Base-by-base conservation (phyloP, 2,113 vertebrate species). In the Eclectus roratus region DNA sequence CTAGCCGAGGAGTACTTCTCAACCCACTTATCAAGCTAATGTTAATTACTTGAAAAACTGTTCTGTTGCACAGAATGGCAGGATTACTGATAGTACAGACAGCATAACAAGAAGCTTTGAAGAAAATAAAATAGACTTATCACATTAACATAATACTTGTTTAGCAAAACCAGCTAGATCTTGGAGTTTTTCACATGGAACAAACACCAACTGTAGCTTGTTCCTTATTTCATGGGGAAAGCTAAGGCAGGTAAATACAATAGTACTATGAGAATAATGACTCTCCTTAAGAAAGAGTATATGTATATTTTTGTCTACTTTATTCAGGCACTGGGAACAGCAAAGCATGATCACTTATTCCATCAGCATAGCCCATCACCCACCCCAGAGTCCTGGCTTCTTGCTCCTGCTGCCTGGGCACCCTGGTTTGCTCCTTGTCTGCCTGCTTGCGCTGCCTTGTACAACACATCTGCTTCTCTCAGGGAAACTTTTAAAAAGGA, bases 31-130 rank as follows among this genome's bases (percentile, higher is more conserved):
- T 88, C 89, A 90, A 27, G 24, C 53, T 77, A 66, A 76, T 58
- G 46, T 29, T 88, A 85, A 91, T 83, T 89, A 86, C 72, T 44
- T 83, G 81, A 77, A 85, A 88, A 91, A 77, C 13, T 16, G 11
- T 79, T 61, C 81, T 77, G 19, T 70, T 85, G 85, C 85, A 63
- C 17, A 64, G 76, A 88, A 61, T 29, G n/a, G 46, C 43, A 88
- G 47, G 49, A 68, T 88, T 82, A 83, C 39, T 24, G n/a, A 85
- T 80, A 29, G 20, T 80, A 80, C 19, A 78, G 58, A 66, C 58
- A 83, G 12, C 74, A 50, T 13, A 55, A 70, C 50, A 83, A 89
- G 70, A 74, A 78, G 39, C 63, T 77, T 80, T 85, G 39, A 80
- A 88, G 74, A 80, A 94, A 89, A 88, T 73, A 43, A 76, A 91